Conservation (phyloP, 2,888 invertebrate genomes). For the Heliconius cydno region DNA sequence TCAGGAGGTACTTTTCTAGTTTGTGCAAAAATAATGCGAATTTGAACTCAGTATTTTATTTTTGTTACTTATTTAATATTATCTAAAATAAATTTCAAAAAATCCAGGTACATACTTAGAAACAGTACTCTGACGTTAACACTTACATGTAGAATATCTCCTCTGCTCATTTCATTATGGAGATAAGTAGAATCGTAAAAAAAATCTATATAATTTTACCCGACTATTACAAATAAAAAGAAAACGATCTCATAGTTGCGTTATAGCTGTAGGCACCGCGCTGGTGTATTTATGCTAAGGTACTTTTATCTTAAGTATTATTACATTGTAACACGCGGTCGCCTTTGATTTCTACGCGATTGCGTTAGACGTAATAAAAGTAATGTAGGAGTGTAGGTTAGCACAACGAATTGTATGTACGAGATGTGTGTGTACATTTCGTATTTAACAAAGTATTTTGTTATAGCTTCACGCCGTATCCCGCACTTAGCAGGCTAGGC, state of each 20-base stretch:
- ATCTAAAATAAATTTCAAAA: no score
- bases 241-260: slow-evolving; percentile 1
- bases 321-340: slow-evolving; percentile 12
- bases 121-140: no score
- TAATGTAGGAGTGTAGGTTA: background rate
- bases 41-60: no score
- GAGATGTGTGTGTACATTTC: background rate
- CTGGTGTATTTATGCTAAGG: background rate
- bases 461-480: background rate
- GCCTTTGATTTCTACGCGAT: slow-evolving; percentile 13
- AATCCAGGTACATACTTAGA: no score
- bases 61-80: no score
- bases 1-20: no score
- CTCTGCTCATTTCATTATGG: background rate
- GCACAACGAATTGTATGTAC: background rate
- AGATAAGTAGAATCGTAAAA: background rate
- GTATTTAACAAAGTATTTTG: background rate
- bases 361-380: background rate
- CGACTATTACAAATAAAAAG: slow-evolving; percentile 5
- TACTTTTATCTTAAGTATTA: slow-evolving; percentile 17
- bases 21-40: no score
- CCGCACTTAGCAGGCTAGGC: background rate
- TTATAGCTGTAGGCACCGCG: slow-evolving; percentile 7
- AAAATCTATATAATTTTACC: no score
- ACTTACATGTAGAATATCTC: no score